Evolutionary conservation across 2,113 vertebrate species (phyloP).

Genomic region (Nematolebias whitei): DNA sequence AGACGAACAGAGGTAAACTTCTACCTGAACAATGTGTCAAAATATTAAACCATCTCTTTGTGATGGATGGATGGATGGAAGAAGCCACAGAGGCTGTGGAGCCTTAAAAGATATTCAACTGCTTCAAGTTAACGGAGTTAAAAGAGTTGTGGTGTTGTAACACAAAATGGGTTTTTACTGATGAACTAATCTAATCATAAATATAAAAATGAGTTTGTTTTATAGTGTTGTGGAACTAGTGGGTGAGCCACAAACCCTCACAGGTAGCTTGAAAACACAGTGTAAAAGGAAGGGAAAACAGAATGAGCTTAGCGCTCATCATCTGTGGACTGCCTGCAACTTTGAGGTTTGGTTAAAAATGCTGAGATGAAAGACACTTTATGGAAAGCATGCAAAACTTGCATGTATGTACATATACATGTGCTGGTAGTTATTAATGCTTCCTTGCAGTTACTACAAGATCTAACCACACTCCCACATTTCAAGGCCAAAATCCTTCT

Average conservation of each 20-base stretch:
- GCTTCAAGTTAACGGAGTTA: constrained; percentile 8
- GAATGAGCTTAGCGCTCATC: constrained; percentile 39
- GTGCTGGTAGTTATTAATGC: constrained; percentile 38
- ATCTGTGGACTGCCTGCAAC: constrained; percentile 14
- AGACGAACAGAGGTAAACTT: constrained; percentile 47
- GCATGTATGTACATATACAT: not conserved
- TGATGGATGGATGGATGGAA: constrained; percentile 31
- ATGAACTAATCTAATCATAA: constrained; percentile 5
- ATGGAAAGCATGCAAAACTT: constrained; percentile 25
- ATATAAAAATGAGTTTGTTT: no score
- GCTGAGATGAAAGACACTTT: constrained; percentile 15
- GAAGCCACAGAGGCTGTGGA: constrained; percentile 21
- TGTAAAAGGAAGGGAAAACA: constrained; percentile 21
- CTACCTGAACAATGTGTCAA: constrained; percentile 33
- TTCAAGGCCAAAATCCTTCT: constrained; percentile 18
- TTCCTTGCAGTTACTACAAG: constrained; percentile 12
- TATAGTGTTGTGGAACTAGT: constrained; percentile 4
- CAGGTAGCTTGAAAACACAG: constrained; percentile 11
- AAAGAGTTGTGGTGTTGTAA: constrained; percentile 1
- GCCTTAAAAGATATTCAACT: not conserved
- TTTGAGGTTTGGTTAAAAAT: constrained; percentile 36
- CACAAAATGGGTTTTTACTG: not conserved
- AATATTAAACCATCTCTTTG: constrained; percentile 51
- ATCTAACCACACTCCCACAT: constrained; percentile 34
- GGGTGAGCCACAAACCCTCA: constrained; percentile 21